These are phyloP conservation scores for Epizoanthus scotinus DNA, from an alignment of 92 coral and sea anemone species.

Conservation along the genomic window DNA sequence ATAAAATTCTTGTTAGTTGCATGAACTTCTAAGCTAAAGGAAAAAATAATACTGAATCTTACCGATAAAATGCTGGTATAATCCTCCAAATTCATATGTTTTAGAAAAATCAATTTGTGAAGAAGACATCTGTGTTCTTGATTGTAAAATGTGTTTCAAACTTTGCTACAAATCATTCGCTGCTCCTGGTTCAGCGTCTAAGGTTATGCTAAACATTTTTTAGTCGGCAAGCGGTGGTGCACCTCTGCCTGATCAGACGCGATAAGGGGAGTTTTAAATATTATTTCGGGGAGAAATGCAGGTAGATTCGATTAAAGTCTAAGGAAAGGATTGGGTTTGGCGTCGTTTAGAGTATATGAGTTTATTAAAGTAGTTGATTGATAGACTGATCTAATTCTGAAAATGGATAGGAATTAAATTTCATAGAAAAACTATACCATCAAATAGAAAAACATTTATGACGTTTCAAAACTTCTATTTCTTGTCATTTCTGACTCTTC, in stretches of 20 bases:
- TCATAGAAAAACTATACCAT: constrained; percentile 40
- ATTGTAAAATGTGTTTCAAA: too few species aligned
- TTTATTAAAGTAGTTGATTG: constrained; percentile 71
- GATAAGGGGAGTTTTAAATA: constrained; percentile 39
- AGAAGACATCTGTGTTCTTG: too few species aligned
- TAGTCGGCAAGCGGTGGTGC: neutral
- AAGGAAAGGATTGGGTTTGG: constrained; percentile 73
- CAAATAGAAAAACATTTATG: constrained; percentile 27
- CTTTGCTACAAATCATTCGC: too few species aligned
- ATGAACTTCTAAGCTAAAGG: too few species aligned
- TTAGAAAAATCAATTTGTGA: too few species aligned
- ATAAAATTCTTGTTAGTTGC: too few species aligned
- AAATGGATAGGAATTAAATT: constrained; percentile 40
- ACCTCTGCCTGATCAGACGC: constrained; percentile 17
- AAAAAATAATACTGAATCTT: too few species aligned
- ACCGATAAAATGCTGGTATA: too few species aligned
- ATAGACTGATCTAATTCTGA: constrained; percentile 61
- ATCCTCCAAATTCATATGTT: too few species aligned
- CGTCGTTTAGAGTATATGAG: constrained; percentile 77
- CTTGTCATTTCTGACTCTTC: constrained; percentile 1
- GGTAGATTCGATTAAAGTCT: constrained; percentile 46
- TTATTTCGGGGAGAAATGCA: constrained; percentile 32
- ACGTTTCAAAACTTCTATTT: constrained; percentile 7
- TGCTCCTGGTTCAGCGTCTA: too few species aligned
- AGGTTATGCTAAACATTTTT: neutral